These are phyloP conservation scores for Triplophysa bombifrons DNA, from an alignment of 2,797 vertebrate genomes.

Conservation along the genomic window DNA sequence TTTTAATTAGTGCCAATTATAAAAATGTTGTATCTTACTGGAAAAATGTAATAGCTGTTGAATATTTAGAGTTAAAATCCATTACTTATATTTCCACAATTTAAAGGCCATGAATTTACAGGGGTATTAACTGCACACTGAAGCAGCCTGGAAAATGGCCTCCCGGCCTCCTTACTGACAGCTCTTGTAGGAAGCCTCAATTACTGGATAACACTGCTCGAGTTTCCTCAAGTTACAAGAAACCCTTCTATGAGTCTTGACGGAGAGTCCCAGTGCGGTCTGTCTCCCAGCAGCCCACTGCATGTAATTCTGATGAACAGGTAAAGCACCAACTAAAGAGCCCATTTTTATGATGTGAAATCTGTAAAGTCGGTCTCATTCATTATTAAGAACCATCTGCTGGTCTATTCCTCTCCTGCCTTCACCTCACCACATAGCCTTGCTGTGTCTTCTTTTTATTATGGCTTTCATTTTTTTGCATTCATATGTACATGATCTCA, in stretches of 20 bases:
- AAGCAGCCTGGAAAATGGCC: slow-evolving; percentile 27
- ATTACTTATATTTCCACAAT: not conserved
- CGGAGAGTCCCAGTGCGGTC: slow-evolving; percentile 18
- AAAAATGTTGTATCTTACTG: not conserved
- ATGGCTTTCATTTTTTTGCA: not conserved
- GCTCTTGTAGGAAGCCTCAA: slow-evolving; percentile 51
- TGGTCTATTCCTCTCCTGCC: slow-evolving; percentile 41
- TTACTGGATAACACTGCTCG: slow-evolving; percentile 50
- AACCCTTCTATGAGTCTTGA: slow-evolving; percentile 50
- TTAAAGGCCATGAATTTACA: not conserved
- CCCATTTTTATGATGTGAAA: slow-evolving; percentile 64
- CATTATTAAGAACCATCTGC: slow-evolving; percentile 65
- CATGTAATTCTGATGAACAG: slow-evolving; percentile 59
- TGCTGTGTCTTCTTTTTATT: slow-evolving; percentile 45
- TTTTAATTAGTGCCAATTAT: not conserved
- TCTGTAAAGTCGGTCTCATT: slow-evolving; percentile 63
- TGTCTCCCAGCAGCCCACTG: slow-evolving; percentile 53
- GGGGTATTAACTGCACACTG: not conserved
- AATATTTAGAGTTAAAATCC: not conserved
- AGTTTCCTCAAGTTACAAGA: slow-evolving; percentile 57
- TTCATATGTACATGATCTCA: not conserved
- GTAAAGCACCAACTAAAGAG: slow-evolving; percentile 66
- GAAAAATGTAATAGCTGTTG: not conserved
- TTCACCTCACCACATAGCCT: slow-evolving; percentile 38
- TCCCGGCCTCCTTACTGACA: slow-evolving; percentile 12